Evolutionary conservation across 1,140 invertebrate genomes (phyloP).

Genomic region (Aporrectodea caliginosa): DNA sequence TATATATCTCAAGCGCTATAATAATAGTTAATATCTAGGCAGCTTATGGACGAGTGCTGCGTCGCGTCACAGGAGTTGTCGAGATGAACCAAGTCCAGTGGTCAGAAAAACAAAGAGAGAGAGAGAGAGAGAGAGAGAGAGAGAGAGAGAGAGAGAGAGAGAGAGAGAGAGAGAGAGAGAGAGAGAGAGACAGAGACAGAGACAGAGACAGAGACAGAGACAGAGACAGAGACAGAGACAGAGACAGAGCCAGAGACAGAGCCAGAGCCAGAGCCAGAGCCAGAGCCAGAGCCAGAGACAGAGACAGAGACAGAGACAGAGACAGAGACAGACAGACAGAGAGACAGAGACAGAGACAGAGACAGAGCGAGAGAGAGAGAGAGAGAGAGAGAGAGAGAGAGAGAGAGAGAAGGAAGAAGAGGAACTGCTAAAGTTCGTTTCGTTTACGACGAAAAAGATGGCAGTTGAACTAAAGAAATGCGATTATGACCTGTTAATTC

Average conservation of each 20-base stretch:
- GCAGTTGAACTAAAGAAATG: no score
- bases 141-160: conserved; percentile 1
- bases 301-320: background rate
- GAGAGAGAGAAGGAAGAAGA: no score
- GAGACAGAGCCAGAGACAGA: no score
- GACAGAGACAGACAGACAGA: background rate
- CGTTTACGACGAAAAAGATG: no score
- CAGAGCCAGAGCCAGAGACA: background rate
- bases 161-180: background rate
- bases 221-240: background rate
- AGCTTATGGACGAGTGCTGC: no score
- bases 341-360: background rate
- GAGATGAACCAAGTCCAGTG: no score
- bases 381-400: background rate
- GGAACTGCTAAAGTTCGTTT: no score
- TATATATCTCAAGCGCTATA: no score
- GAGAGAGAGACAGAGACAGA: background rate
- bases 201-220: background rate
- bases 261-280: no score
- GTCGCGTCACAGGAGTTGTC: no score
- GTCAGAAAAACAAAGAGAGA: background rate
- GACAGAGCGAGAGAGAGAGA: background rate
- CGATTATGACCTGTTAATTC: no score
- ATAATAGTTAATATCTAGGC: no score
- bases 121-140: background rate